phyloP scores from a whole-genome alignment of 2,113 vertebrate genomes.

The Halichoeres trimaculatus region DNA sequence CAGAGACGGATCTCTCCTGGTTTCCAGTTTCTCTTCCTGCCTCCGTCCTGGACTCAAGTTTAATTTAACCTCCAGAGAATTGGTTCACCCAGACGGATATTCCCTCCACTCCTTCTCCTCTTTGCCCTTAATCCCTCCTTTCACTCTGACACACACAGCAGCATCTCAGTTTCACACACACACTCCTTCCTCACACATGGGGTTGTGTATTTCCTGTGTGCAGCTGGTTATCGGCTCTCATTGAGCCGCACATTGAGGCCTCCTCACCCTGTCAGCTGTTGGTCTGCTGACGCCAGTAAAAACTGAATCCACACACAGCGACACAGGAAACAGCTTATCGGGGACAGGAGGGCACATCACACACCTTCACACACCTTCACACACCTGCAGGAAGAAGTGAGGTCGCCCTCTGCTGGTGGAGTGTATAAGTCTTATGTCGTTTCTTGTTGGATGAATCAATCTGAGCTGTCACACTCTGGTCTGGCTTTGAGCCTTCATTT shows the following conservation, averaged over 20 bases:
- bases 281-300: slow-evolving; percentile 50
- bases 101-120: slow-evolving; percentile 21
- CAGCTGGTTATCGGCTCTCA: slow-evolving; percentile 32
- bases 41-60: slow-evolving; percentile 15
- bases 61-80: slow-evolving; percentile 17
- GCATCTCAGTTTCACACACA: not conserved
- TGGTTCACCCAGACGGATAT: slow-evolving; percentile 29
- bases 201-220: not conserved
- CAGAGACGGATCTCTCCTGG: not conserved
- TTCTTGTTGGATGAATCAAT: no score
- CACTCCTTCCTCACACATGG: not conserved
- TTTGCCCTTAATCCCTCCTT: slow-evolving; percentile 36
- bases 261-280: slow-evolving; percentile 51
- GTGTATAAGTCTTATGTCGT: no score
- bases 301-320: slow-evolving; percentile 26
- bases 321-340: slow-evolving; percentile 3
- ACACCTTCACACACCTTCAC: no score
- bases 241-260: slow-evolving; percentile 42
- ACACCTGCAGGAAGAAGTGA: not conserved
- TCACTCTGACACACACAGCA: not conserved
- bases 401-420: not conserved
- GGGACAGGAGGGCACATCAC: not conserved
- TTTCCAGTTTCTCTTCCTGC: not conserved
- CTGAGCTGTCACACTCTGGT: no score
- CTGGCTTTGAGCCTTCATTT: no score